Conservation (phyloP, 2,113 vertebrate genomes). For the Alligator mississippiensis region DNA sequence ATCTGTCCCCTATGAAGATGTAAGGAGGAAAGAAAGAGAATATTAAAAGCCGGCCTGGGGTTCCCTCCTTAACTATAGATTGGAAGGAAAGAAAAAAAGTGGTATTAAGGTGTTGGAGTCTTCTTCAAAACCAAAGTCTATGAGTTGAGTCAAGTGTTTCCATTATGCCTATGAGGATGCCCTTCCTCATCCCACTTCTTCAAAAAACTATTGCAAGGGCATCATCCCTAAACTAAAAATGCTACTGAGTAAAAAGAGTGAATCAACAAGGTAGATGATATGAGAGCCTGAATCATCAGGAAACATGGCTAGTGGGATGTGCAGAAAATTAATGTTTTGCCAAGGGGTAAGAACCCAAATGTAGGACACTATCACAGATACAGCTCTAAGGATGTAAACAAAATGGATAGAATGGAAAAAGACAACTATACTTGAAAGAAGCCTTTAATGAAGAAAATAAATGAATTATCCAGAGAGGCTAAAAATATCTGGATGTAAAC, state of each 20-base stretch:
- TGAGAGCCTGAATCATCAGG: neutral
- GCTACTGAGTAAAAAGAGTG: neutral
- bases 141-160: neutral
- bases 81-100: neutral
- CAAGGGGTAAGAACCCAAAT: neutral
- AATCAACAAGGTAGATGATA: no score
- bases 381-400: neutral
- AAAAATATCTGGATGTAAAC: neutral
- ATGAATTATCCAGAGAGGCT: neutral
- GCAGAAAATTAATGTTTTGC: neutral
- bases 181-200: neutral
- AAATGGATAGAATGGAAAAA: neutral
- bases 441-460: neutral
- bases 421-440: neutral
- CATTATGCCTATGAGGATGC: neutral
- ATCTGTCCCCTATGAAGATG: neutral
- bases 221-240: neutral
- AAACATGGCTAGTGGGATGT: neutral
- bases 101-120: no score
- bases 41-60: neutral
- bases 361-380: neutral
- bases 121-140: neutral
- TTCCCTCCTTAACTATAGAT: neutral
- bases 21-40: neutral
- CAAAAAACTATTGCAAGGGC: neutral